Evolutionary conservation across 2,888 invertebrate species (phyloP), one percentile per base, ranked within the genome.

Genomic region (Acleris cristana): DNA sequence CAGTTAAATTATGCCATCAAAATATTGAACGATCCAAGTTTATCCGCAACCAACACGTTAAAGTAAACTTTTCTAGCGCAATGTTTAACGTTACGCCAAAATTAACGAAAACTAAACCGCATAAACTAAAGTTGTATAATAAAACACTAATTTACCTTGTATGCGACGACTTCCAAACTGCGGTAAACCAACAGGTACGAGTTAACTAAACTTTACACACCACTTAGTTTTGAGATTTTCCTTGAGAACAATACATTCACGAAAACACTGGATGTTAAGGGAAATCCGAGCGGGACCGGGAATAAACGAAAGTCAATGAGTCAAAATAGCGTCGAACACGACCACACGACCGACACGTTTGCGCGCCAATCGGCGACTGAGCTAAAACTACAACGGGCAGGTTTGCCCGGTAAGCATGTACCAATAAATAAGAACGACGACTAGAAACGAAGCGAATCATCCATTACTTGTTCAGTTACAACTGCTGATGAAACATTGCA

Each of bases 281-380:
- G 70, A 73, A 74, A 79, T 76, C 75, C 68, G 82, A 79, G 78
- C 72, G 73, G 74, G 74, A 74, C 72, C 57, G 57, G 64, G 68
- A 67, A 45, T 45, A 45, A 45, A 64, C 69, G 63, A 51, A 68
- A 56, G 73, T 72, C 67, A 64, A 69, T 66, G 65, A 54, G 57
- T 66, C 72, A 45, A 69, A 65, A 63, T 62, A 51, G 58, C 70
- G 12, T 59, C 72, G 73, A 70, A 60, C 71, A 64, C 58, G 64
- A 59, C 14, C 58, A 60, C 57, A 76, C 87, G 81, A 76, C 79
- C 75, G 72, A n/a, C 23, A 69, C 69, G 69, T 71, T 74, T 77
- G 82, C 84, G 87, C 86, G 87, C 86, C 84, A 86, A 87, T 80
- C 80, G 80, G 82, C 86, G 79, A 89, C 89, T 88, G 81, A 69